Evolutionary conservation across 2,113 vertebrate species (phyloP).

Genomic region (Aegithalos caudatus): DNA sequence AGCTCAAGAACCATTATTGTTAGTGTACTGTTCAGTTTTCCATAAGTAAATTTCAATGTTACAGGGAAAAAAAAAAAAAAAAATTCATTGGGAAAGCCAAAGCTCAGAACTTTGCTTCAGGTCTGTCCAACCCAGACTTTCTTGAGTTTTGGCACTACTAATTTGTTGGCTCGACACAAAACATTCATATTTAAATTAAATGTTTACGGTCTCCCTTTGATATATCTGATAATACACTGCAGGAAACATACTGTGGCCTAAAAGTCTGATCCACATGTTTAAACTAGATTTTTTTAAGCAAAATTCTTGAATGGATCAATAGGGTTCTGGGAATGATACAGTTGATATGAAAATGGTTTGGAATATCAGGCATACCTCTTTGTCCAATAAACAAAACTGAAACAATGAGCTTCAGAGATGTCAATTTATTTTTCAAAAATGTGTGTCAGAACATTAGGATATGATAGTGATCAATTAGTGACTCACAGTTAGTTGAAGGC

Average conservation of each 20-base stretch:
- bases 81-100: background rate
- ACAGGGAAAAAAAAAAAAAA: background rate
- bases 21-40: background rate
- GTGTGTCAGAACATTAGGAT: background rate
- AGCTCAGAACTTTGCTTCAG: conserved; percentile 4
- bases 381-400: background rate
- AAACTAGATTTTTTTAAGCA: background rate
- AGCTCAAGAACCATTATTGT: background rate
- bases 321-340: background rate
- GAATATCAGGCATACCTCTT: background rate
- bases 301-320: background rate
- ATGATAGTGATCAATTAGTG: background rate
- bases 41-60: background rate
- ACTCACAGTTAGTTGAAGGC: background rate
- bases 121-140: background rate
- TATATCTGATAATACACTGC: background rate
- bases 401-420: background rate
- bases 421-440: background rate
- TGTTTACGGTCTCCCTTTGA: background rate
- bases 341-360: background rate
- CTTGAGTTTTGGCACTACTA: background rate
- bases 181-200: background rate
- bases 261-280: background rate
- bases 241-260: background rate
- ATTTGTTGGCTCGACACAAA: background rate